phyloP scores from a whole-genome alignment of 2,888 invertebrate species.

The Yponomeuta evonymella region DNA sequence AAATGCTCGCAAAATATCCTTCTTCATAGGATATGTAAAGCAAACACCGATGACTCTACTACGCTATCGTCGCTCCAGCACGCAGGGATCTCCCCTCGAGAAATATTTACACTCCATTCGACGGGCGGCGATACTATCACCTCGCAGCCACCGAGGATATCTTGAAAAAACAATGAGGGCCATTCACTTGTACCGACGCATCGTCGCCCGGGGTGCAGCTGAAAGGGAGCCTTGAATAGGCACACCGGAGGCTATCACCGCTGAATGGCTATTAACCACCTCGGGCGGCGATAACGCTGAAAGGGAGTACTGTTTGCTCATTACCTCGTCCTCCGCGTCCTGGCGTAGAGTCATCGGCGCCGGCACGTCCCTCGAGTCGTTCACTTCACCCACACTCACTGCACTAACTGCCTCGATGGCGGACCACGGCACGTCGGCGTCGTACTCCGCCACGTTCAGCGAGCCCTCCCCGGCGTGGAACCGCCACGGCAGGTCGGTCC shows the following conservation, averaged over 20 bases:
- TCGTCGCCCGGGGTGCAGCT: constrained; percentile 56
- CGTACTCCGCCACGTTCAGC: constrained; percentile 71
- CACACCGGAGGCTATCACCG: constrained; percentile 59
- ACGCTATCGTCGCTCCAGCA: constrained; percentile 17
- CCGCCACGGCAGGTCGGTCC: constrained; percentile 66
- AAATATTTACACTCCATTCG: constrained; percentile 36
- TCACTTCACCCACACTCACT: constrained; percentile 62
- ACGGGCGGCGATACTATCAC: constrained; percentile 49
- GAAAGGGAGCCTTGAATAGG: constrained; percentile 60
- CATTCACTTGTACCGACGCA: constrained; percentile 70
- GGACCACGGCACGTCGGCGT: constrained; percentile 73
- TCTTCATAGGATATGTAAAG: background rate
- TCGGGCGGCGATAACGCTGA: constrained; percentile 68
- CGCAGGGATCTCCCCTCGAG: constrained; percentile 18
- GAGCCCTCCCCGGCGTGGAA: constrained; percentile 69
- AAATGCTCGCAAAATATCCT: no score
- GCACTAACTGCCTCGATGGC: constrained; percentile 61
- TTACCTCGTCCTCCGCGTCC: constrained; percentile 59
- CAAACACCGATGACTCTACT: constrained; percentile 9
- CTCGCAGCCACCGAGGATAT: constrained; percentile 50
- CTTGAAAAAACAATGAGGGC: constrained; percentile 63
- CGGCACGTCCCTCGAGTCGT: constrained; percentile 52
- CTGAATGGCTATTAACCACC: constrained; percentile 69
- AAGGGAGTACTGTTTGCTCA: constrained; percentile 54
- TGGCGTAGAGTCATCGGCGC: constrained; percentile 64